Percentiles rank a stretch among this genome's conserved stretches.
phyloP scores from a whole-genome alignment of 1,140 invertebrate genomes.

The Asbolus verrucosus region DNA sequence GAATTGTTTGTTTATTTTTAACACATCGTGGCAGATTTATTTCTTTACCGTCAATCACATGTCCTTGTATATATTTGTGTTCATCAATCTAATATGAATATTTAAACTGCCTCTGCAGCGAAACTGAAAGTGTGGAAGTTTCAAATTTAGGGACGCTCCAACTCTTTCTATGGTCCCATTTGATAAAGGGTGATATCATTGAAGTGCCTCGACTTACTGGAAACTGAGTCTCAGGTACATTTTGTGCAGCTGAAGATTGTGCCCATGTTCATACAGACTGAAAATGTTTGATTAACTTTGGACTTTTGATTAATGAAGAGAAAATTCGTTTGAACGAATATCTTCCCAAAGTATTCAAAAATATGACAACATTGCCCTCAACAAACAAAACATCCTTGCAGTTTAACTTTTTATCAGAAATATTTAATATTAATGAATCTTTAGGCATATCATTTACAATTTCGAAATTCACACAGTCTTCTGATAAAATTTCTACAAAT shows the following conservation, averaged over 20 bases:
- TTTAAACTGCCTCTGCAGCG: slow-evolving; percentile 64
- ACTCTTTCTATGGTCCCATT: too few relatives aligned
- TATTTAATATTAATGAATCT: slow-evolving; percentile 3
- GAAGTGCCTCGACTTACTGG: too few relatives aligned
- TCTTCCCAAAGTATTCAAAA: slow-evolving; percentile 11
- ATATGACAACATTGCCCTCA: background rate
- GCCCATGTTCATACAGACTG: too few relatives aligned
- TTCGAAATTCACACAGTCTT: too few relatives aligned
- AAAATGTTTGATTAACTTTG: background rate
- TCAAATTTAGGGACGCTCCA: too few relatives aligned
- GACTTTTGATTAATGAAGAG: background rate
- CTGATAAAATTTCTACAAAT: too few relatives aligned
- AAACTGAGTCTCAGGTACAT: too few relatives aligned
- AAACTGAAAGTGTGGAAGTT: slow-evolving; percentile 58
- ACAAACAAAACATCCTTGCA: too few relatives aligned
- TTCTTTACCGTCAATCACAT: slow-evolving; percentile 80
- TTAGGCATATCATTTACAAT: background rate
- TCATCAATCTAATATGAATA: slow-evolving; percentile 71
- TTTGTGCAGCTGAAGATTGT: too few relatives aligned
- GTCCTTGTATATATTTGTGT: slow-evolving; percentile 82
- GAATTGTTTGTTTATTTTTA: background rate
- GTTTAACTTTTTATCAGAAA: background rate
- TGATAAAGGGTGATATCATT: too few relatives aligned
- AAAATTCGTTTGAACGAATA: too few relatives aligned
- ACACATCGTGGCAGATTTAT: background rate